Base-by-base conservation (phyloP, 2,113 vertebrate species). In the Poicephalus gulielmi region DNA sequence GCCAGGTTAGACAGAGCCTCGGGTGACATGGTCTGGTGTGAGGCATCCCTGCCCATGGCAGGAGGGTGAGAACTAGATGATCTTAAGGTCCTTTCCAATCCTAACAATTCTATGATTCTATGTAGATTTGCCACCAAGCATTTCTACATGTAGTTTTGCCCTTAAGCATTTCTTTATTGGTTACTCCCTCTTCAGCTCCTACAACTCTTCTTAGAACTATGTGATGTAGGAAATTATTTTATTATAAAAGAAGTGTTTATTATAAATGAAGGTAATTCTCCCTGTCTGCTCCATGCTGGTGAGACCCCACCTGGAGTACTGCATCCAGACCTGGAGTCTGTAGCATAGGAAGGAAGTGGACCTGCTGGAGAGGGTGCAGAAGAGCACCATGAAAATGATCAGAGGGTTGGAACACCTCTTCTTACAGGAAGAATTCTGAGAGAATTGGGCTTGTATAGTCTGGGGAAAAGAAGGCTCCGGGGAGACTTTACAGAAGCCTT, bases 321-420 rank as follows among this genome's bases (percentile, higher is more conserved):
- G 22, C 2, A 0, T 46, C 41, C 39, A n/a, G 30, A 13, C 24
- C 57, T 41, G 63, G 63, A 16, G 5, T 7, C 31, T 16, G 13
- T 31, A 59, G 10, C 1, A 23, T 13, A 33, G 7, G 20, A 43
- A 43, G 23, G 31, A 37, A 13, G 33, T 5, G 12, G 43, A 35
- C 1, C 33, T 39, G 3, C 9, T 62, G 31, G 23, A 76, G 5
- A 0, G 1, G 6, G 9, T 52, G 11, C 41, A 41, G 55, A 28
- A 30, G 15, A 43, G 6, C 7, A 6, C 3, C 39, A 57, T 11
- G 2, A 14, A 71, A n/a, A 17, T 39, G 9, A 16, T 24, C 39
- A 60, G 24, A 31, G 14, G 6, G 24, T 1, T 44, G 33, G 23
- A 79, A 11, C 46, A 86, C 20, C 31, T 35, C 28, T 75, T 8